Base-by-base conservation (phyloP, 2,113 vertebrate species). In the Rattus norvegicus region DNA sequence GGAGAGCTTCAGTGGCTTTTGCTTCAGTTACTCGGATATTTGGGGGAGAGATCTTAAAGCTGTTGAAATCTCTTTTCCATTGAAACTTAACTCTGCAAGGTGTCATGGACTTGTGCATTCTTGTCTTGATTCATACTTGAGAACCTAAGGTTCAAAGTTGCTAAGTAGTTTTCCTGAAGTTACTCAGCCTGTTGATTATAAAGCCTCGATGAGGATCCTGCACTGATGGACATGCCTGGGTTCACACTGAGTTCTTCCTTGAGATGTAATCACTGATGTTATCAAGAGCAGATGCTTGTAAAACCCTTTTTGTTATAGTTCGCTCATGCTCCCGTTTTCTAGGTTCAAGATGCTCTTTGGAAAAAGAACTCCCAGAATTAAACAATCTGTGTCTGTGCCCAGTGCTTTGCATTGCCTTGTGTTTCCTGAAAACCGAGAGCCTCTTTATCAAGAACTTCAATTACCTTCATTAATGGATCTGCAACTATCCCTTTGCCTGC, bases 321-420 rank as follows among this genome's bases (percentile, higher is more conserved):
- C 36, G 59, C 56, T 30, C 12, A 56, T 93, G 93, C 67, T 93
- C 76, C n/a, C 49, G 10, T 81, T 69, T 80, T 77, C 94, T 54
- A 72, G 70, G 5, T 65, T 91, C 75, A 90, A 93, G 85, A 96
- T 96, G 70, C 77, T 95, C 43, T 97, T 88, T 96, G 77, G 61
- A 84, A 84, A 95, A 73, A 90, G 88, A 95, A 76, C 59, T 95
- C 96, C 36, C 70, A 61, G 85, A 90, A 87, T 79, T 81, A 88
- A 97, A 91, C 77, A 95, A 90, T 94, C 84, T 76, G 65, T 80
- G 61, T 70, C 69, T 77, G 80, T 52, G n/a, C 67, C 54, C 30
- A 47, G 76, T 61, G 79, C 79, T 88, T 73, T 61, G 43, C 33
- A 83, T 93, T 89, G 47, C 56, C 88, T 75, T 92, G 92, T 92